Percentiles rank a stretch among this genome's conserved stretches.
phyloP scores from a whole-genome alignment of 2,888 invertebrate species.

The Clitarchus hookeri region DNA sequence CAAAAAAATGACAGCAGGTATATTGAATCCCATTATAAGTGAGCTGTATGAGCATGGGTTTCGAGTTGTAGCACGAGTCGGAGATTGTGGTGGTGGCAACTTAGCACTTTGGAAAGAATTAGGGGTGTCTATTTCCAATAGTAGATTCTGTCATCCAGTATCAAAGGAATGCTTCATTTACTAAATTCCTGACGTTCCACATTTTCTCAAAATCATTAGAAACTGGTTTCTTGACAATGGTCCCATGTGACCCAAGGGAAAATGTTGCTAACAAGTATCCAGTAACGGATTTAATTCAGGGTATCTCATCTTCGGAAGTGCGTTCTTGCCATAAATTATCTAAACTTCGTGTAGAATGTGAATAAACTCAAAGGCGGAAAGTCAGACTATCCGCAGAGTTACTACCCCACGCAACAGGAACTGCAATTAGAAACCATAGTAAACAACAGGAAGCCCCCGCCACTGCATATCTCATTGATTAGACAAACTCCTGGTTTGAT shows the following conservation, averaged over 20 bases:
- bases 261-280: no score
- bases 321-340: conserved; percentile 23
- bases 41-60: conserved; percentile 2
- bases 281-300: neutral
- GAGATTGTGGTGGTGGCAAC: conserved; percentile 44
- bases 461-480: no score
- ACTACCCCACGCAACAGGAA: neutral
- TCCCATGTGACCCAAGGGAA: conserved; percentile 35
- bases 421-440: no score
- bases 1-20: conserved; percentile 45
- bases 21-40: conserved; percentile 44
- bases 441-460: no score
- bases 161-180: conserved; percentile 41
- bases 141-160: conserved; percentile 44
- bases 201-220: conserved; percentile 45
- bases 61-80: conserved; percentile 32
- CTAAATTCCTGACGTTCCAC: conserved; percentile 47
- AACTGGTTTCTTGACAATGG: conserved; percentile 47
- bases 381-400: neutral
- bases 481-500: neutral
- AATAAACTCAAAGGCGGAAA: neutral
- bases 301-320: neutral
- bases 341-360: neutral
- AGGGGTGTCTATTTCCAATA: conserved; percentile 42
- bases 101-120: conserved; percentile 45